A percentile compares a stretch with the other conserved stretches of the same genome.
phyloP scores from a whole-genome alignment of 1,140 invertebrate genomes.

The Pogonognathellus flavescens region DNA sequence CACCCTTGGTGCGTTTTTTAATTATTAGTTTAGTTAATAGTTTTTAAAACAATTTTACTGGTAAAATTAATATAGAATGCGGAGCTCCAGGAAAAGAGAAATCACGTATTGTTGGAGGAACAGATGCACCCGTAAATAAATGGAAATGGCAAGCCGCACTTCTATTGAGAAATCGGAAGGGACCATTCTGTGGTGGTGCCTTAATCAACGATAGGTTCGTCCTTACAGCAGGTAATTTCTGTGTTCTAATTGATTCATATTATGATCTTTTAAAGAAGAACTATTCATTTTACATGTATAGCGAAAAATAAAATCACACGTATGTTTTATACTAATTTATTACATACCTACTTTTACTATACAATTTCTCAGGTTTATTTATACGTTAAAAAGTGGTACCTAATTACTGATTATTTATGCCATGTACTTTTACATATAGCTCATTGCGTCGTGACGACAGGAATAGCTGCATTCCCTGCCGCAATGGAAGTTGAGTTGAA shows the following conservation, averaged over 20 bases:
- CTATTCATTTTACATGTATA: no score
- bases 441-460: constrained; percentile 62
- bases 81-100: constrained; percentile 57
- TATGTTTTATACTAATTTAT: no score
- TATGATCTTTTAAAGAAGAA: no score
- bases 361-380: no score
- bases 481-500: constrained; percentile 55
- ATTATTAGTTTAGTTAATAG: background rate
- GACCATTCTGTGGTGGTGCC: constrained; percentile 75
- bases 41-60: background rate
- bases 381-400: no score
- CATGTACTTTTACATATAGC: background rate
- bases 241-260: background rate
- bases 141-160: constrained; percentile 71
- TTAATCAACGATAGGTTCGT: constrained; percentile 74
- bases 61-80: constrained; percentile 53
- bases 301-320: no score
- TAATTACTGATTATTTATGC: no score
- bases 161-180: constrained; percentile 68
- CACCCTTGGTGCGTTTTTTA: no score
- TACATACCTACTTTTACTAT: no score
- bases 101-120: constrained; percentile 68
- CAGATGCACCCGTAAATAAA: constrained; percentile 68
- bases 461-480: constrained; percentile 30
- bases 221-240: constrained; percentile 71